Conservation (phyloP, 2,888 invertebrate genomes). For the Sarcophaga subvicina region DNA sequence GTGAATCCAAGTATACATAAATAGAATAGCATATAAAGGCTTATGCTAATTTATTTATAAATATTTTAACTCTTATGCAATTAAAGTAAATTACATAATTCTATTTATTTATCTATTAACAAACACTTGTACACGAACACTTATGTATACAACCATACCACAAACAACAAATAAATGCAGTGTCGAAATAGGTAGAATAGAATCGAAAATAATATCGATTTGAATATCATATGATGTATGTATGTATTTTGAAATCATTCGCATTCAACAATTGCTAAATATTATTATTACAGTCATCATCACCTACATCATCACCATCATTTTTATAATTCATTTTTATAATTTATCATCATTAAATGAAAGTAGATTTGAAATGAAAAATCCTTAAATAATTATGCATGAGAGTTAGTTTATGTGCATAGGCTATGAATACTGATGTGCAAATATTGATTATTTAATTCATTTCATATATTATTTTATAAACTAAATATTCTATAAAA, state of each 20-base stretch:
- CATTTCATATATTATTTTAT: background rate
- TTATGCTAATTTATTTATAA: slow-evolving; percentile 48
- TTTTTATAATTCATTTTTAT: background rate
- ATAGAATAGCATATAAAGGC: slow-evolving; percentile 15
- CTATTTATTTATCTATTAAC: slow-evolving; percentile 6
- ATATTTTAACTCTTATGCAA: slow-evolving; percentile 26
- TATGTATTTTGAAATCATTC: no score
- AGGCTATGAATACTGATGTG: background rate
- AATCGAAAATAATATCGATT: background rate
- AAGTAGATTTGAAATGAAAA: slow-evolving; percentile 7
- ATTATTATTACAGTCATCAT: background rate
- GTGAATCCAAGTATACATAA: slow-evolving; percentile 25
- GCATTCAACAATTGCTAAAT: background rate
- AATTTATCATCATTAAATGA: slow-evolving; percentile 24
- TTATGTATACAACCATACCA: background rate
- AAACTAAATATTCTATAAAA: slow-evolving; percentile 5
- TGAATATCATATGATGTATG: background rate
- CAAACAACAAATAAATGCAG: background rate
- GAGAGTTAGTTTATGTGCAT: background rate
- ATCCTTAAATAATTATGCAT: background rate
- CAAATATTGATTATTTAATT: slow-evolving; percentile 15
- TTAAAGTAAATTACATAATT: slow-evolving; percentile 38
- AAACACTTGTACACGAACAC: slow-evolving; percentile 14
- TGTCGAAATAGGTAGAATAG: background rate
- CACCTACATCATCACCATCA: no score